Conservation (phyloP, 1,140 invertebrate species). For the Limonius californicus region DNA sequence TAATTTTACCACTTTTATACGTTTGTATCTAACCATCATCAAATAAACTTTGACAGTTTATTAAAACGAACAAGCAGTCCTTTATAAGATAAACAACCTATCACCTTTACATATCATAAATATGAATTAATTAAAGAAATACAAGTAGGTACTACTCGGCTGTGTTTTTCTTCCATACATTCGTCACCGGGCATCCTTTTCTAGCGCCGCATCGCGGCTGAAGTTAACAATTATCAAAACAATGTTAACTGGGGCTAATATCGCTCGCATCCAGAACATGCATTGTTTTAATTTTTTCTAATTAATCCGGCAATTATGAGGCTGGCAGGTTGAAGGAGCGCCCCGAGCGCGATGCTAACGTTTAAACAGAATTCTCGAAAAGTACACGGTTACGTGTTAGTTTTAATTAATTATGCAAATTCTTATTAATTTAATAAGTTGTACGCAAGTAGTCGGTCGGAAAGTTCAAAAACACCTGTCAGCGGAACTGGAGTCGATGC, state of each 20-base stretch:
- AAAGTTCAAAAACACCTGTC: slow-evolving; percentile 12
- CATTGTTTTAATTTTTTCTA: too few species aligned
- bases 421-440: slow-evolving; percentile 10
- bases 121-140: slow-evolving; percentile 2
- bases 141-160: neutral
- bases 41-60: slow-evolving; percentile 1
- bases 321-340: too few species aligned
- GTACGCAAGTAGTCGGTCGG: neutral
- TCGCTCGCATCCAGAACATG: too few species aligned
- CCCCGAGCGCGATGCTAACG: too few species aligned
- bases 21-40: neutral
- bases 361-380: too few species aligned
- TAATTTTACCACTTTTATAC: neutral
- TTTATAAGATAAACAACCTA: neutral
- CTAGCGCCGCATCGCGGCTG: too few species aligned
- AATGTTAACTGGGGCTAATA: too few species aligned
- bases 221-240: too few species aligned
- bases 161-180: too few species aligned
- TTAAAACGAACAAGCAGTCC: neutral
- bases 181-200: too few species aligned
- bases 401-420: slow-evolving; percentile 13
- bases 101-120: slow-evolving; percentile 1
- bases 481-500: neutral
- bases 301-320: too few species aligned
- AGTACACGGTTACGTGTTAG: slow-evolving; percentile 3